Evolutionary conservation across 2,113 vertebrate genomes (phyloP).

Genomic region (Sander vitreus): DNA sequence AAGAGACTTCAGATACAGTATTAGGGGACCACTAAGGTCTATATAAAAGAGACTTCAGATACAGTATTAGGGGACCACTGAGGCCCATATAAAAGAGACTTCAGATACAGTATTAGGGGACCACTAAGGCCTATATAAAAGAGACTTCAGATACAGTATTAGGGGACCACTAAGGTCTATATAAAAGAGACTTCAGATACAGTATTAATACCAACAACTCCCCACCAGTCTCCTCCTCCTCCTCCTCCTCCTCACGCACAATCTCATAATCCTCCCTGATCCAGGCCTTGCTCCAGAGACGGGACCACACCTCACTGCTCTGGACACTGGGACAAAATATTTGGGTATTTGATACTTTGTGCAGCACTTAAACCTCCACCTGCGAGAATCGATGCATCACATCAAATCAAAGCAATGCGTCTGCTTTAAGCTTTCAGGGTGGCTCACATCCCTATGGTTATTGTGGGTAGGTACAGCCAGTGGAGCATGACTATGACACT

Average conservation of each 20-base stretch:
- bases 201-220: constrained; percentile 28
- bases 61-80: too few relatives aligned
- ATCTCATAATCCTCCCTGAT: constrained; percentile 52
- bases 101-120: too few relatives aligned
- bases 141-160: too few relatives aligned
- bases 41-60: too few relatives aligned
- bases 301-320: constrained; percentile 28
- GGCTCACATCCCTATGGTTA: background rate
- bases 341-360: constrained; percentile 25
- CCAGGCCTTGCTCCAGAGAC: constrained; percentile 13
- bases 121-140: too few relatives aligned
- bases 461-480: background rate
- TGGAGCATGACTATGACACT: background rate
- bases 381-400: background rate
- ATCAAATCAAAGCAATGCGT: background rate
- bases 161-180: too few relatives aligned
- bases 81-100: too few relatives aligned
- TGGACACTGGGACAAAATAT: constrained; percentile 26
- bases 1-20: too few relatives aligned
- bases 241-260: background rate
- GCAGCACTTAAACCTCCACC: background rate
- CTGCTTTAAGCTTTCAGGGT: background rate
- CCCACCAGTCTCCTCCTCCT: background rate
- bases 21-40: too few relatives aligned
- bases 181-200: too few relatives aligned